These are phyloP conservation scores for Gorsachius goisagi DNA, from an alignment of 2,113 vertebrate species.

Conservation along the genomic window DNA sequence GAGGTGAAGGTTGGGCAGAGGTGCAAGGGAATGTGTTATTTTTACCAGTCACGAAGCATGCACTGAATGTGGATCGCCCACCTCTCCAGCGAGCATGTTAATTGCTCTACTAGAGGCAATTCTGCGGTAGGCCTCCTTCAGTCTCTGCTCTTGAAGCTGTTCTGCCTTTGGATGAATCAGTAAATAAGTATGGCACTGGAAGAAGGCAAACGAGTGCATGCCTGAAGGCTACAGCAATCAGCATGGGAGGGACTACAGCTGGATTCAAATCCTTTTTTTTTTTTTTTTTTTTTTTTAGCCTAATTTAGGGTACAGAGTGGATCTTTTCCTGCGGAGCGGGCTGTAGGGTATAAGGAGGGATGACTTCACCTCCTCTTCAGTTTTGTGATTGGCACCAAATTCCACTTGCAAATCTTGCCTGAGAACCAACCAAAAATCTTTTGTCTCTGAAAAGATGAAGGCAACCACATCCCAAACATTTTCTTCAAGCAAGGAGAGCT, in stretches of 20 bases:
- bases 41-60: not conserved
- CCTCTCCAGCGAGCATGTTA: not conserved
- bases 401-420: not conserved
- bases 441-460: not conserved
- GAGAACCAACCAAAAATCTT: not conserved
- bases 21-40: fast-evolving
- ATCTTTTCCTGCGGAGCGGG: not conserved
- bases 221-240: not conserved
- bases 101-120: not conserved
- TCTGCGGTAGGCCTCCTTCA: not conserved
- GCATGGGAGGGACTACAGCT: not conserved
- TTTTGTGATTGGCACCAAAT: not conserved
- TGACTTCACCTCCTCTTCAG: not conserved
- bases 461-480: not conserved
- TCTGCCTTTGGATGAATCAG: not conserved
- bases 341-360: not conserved
- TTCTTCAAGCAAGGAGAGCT: not conserved
- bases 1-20: not conserved
- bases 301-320: not conserved
- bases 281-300: not conserved
- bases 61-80: not conserved
- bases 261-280: not conserved
- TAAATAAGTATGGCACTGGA: not conserved
- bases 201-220: not conserved
- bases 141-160: not conserved